Base-by-base conservation (phyloP, 2,888 invertebrate species). In the Lasioglossum figueresi region DNA sequence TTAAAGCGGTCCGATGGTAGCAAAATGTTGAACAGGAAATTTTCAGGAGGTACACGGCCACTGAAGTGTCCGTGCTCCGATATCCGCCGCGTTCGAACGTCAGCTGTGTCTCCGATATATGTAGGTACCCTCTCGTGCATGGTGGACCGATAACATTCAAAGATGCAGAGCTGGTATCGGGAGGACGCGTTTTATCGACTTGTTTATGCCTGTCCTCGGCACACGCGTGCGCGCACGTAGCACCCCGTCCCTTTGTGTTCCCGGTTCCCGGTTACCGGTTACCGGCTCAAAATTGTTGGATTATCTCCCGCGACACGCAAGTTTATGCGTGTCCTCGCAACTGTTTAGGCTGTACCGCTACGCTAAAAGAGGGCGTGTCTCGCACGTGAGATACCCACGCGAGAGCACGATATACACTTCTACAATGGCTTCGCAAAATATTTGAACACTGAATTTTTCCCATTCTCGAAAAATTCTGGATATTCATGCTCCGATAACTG, bases 71-170 rank as follows among this genome's bases (percentile, higher is more conserved):
- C 45, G n/a, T 45, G 14, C 31, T n/a, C 23, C 66, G 59, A 77
- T 72, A 73, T 66, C 27, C 48, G 56, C 14, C 16, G 48, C 31
- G n/a, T 8, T 37, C 16, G 72, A 63, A 48, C 45, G 68, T 48
- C 70, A 23, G 31, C 63, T 52, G 34, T 70, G 45, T 76, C 73
- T 73, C 71, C 82, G 82, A 85, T 86, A 48, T 52, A 23, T 52
- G 77, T 73, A 63, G 37, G 72, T 84, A 75, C 79, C 70, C 68
- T 75, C 75, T 75, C 75, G 72, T 43, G 73, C 79, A 63, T 71
- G 81, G 82, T 88, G 80, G 68, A 79, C 73, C 75, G 90, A 90
- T 90, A 90, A 85, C 66, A 80, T 90, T 89, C 79, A 80, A 79
- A 76, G 81, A 78, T 78, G 66, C 77, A 34, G 52, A 37, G 56